These are phyloP conservation scores for Perdita meconis DNA, from an alignment of 2,888 invertebrate species.

Conservation along the genomic window DNA sequence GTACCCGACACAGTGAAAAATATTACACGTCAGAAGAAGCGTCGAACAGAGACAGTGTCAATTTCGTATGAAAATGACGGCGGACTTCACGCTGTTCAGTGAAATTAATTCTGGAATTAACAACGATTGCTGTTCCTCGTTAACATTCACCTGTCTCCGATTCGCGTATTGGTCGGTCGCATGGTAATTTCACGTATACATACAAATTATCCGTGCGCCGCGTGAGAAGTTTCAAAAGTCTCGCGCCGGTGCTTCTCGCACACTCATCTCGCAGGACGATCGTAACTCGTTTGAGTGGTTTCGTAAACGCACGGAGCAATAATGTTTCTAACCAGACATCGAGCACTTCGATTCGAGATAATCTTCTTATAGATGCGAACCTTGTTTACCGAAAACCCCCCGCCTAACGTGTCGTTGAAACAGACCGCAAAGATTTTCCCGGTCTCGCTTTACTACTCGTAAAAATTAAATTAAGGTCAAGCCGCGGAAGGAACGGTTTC, in stretches of 20 bases:
- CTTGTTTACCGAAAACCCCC: background rate
- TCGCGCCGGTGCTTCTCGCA: background rate
- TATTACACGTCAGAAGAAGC: background rate
- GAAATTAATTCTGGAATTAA: conserved; percentile 60
- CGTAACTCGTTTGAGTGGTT: background rate
- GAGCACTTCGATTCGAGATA: background rate
- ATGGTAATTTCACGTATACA: background rate
- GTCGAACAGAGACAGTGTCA: conserved; percentile 24
- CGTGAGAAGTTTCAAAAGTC: background rate
- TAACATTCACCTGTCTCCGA: conserved; percentile 44
- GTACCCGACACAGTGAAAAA: conserved; percentile 23
- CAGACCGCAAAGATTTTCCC: background rate
- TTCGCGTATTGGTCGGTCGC: background rate
- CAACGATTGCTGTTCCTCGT: conserved; percentile 33
- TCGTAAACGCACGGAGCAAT: background rate
- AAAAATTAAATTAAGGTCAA: background rate
- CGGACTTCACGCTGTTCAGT: conserved; percentile 16
- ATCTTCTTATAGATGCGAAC: background rate
- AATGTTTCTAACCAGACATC: background rate
- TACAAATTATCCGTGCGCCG: background rate
- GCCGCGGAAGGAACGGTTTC: background rate
- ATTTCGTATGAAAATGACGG: conserved; percentile 44
- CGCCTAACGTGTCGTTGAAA: background rate
- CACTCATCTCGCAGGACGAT: background rate
- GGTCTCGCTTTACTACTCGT: background rate